These are phyloP conservation scores for Cyphomyrus discorhynchus DNA, from an alignment of 2,113 vertebrate genomes.

Conservation along the genomic window DNA sequence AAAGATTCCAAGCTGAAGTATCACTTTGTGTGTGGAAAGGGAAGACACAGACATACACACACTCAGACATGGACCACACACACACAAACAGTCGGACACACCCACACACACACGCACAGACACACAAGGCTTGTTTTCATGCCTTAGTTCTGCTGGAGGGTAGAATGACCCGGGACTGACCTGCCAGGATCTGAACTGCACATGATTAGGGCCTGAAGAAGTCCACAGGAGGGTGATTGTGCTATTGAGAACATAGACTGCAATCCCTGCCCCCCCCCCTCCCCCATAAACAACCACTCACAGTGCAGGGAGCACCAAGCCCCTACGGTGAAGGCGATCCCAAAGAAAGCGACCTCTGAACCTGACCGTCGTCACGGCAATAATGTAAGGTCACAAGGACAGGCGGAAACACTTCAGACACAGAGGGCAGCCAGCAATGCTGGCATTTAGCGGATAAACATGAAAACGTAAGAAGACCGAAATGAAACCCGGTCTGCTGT, in stretches of 20 bases:
- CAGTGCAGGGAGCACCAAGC: neutral
- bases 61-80: neutral
- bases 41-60: neutral
- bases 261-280: neutral
- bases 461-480: neutral
- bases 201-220: neutral
- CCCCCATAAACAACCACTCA: neutral
- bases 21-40: neutral
- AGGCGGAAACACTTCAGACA: neutral
- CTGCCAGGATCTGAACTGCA: neutral
- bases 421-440: neutral
- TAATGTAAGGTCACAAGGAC: neutral
- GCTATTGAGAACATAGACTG: neutral
- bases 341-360: neutral
- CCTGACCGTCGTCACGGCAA: neutral
- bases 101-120: neutral
- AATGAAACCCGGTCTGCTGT: neutral
- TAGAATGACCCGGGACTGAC: neutral
- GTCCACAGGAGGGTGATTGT: neutral
- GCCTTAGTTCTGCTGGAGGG: neutral
- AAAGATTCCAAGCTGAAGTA: neutral
- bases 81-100: neutral
- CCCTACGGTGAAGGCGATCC: neutral
- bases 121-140: neutral
- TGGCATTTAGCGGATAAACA: neutral